Conservation (phyloP, 2,113 vertebrate species). For the Cettia cetti region DNA sequence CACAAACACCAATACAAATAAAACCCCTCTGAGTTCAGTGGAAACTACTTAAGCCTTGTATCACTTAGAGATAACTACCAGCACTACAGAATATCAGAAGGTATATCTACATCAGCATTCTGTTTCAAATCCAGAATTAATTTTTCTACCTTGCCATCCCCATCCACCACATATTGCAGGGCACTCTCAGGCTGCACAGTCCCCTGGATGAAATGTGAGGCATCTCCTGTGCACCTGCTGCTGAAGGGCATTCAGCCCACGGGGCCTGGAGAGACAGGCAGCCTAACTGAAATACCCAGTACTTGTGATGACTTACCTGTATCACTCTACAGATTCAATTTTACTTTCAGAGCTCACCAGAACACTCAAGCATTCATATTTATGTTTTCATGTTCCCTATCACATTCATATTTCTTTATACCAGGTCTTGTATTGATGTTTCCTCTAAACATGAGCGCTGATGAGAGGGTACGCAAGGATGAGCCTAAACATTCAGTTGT, state of each 20-base stretch:
- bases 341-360: not conserved
- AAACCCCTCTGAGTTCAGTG: not conserved
- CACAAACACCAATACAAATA: not conserved
- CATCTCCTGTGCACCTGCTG: not conserved
- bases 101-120: not conserved
- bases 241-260: not conserved
- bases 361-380: not conserved
- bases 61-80: not conserved
- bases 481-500: not conserved
- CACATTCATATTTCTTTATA: not conserved
- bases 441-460: not conserved
- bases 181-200: not conserved
- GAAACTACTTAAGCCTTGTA: not conserved
- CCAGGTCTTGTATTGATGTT: not conserved
- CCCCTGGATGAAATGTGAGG: not conserved
- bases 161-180: not conserved
- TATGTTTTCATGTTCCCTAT: not conserved
- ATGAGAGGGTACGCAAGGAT: not conserved
- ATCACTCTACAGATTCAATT: not conserved
- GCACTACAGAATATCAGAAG: not conserved
- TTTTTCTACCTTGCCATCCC: not conserved
- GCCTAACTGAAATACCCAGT: fast-evolving
- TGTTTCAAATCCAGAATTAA: not conserved
- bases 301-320: not conserved
- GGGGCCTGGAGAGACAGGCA: not conserved